phyloP scores from a whole-genome alignment of 1,140 invertebrate genomes.

The Xylocopa sonorina region DNA sequence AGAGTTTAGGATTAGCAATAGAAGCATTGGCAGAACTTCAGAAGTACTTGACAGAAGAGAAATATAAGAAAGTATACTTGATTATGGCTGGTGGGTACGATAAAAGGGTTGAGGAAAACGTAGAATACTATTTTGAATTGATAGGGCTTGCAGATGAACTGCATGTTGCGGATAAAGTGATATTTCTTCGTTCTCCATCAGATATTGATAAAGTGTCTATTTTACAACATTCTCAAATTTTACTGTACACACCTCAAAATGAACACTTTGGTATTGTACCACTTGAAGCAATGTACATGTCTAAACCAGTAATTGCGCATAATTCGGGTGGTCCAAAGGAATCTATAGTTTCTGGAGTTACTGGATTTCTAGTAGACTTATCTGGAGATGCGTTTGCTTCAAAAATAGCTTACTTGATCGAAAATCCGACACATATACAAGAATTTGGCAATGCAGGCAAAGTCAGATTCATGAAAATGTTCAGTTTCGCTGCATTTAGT shows the following conservation, averaged over 20 bases:
- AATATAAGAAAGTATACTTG: conserved; percentile 88
- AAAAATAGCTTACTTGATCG: conserved; percentile 89
- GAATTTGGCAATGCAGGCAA: conserved; percentile 84
- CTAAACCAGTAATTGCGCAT: conserved; percentile 96
- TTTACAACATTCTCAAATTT: conserved; percentile 87
- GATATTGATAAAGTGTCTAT: conserved; percentile 93
- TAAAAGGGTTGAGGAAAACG: conserved; percentile 93
- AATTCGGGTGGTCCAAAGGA: conserved; percentile 98
- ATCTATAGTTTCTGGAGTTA: conserved; percentile 93
- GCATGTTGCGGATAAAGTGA: conserved; percentile 88
- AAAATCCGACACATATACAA: conserved; percentile 82
- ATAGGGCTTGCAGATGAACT: conserved; percentile 85
- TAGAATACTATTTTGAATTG: conserved; percentile 93
- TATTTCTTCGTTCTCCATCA: conserved; percentile 93
- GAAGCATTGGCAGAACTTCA: conserved; percentile 88
- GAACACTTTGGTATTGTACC: conserved; percentile 99
- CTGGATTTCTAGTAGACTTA: conserved; percentile 93
- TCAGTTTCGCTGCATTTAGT: conserved; percentile 87
- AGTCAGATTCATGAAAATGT: conserved; percentile 83
- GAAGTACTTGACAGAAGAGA: conserved; percentile 80
- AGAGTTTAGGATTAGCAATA: conserved; percentile 94
- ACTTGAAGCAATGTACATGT: conserved; percentile 98
- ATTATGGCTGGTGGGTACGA: conserved; percentile 99
- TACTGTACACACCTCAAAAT: conserved; percentile 97
- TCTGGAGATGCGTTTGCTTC: conserved; percentile 88